Conservation (phyloP, 2,888 invertebrate genomes). For the Drosophila quasianomalipes region DNA sequence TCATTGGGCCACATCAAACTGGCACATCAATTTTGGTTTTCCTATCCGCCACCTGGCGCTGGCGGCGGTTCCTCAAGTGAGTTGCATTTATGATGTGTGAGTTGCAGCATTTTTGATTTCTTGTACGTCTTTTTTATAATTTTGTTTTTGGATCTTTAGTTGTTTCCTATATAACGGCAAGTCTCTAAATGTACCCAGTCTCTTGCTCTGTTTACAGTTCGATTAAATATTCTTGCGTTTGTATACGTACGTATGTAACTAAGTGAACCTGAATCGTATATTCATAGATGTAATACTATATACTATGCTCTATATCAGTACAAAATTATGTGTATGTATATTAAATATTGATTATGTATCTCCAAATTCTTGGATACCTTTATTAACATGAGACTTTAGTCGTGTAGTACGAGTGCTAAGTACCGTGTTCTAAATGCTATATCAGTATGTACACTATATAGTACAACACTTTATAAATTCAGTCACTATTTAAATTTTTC, state of each 20-base stretch:
- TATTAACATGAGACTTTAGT: conserved; percentile 25
- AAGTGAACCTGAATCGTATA: conserved; percentile 57
- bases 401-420: conserved; percentile 43
- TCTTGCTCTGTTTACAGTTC: conserved; percentile 66
- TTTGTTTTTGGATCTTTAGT: conserved; percentile 29
- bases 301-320: conserved; percentile 43
- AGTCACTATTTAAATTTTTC: conserved; percentile 19
- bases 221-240: conserved; percentile 61
- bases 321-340: conserved; percentile 46
- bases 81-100: conserved; percentile 62
- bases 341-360: conserved; percentile 44
- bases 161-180: conserved; percentile 53
- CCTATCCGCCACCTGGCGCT: conserved; percentile 92
- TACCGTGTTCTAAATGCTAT: conserved; percentile 23
- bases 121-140: conserved; percentile 43
- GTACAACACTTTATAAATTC: conserved; percentile 25
- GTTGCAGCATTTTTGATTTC: conserved; percentile 47
- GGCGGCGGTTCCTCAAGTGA: conserved; percentile 88
- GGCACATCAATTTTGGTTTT: conserved; percentile 95
- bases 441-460: conserved; percentile 22
- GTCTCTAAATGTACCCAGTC: conserved; percentile 64
- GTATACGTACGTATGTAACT: conserved; percentile 69
- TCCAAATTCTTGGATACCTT: conserved; percentile 33
- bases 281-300: conserved; percentile 49
- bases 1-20: conserved; percentile 87